phyloP scores from a whole-genome alignment of 1,140 invertebrate genomes.

The Pantala flavescens region DNA sequence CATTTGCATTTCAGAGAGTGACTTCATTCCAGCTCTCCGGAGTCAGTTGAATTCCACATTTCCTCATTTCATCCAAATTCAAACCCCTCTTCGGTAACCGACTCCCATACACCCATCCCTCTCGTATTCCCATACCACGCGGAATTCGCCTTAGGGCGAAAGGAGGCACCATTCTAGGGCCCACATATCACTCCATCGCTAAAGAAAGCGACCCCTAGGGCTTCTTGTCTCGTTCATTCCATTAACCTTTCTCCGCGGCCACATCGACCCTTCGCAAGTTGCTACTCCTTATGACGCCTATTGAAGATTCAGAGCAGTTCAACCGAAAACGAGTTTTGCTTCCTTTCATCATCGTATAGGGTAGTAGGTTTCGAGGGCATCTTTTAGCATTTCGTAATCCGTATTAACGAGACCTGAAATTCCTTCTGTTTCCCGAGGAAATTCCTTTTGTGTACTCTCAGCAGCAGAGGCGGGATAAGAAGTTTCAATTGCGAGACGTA shows the following conservation, averaged over 20 bases:
- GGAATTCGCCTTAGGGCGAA: background rate
- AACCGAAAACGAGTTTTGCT: background rate
- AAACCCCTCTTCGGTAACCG: background rate
- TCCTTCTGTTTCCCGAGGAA: background rate
- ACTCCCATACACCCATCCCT: background rate
- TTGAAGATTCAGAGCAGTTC: background rate
- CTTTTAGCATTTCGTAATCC: background rate
- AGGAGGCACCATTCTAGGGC: background rate
- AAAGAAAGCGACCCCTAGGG: background rate
- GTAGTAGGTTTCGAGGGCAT: too few relatives aligned
- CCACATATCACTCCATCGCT: background rate
- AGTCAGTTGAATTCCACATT: background rate
- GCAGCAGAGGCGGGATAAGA: background rate
- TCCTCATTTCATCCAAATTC: background rate
- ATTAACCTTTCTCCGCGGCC: background rate
- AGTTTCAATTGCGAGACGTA: background rate
- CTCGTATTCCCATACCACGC: background rate
- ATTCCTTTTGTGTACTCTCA: background rate
- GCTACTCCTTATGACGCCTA: too few relatives aligned
- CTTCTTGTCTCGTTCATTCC: background rate
- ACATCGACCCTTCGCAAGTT: too few relatives aligned
- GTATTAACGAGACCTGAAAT: background rate
- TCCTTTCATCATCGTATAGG: too few relatives aligned
- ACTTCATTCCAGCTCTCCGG: background rate
- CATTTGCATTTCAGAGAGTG: background rate